Evolutionary conservation across 2,888 invertebrate genomes (phyloP).

Genomic region (Lottia scabra): DNA sequence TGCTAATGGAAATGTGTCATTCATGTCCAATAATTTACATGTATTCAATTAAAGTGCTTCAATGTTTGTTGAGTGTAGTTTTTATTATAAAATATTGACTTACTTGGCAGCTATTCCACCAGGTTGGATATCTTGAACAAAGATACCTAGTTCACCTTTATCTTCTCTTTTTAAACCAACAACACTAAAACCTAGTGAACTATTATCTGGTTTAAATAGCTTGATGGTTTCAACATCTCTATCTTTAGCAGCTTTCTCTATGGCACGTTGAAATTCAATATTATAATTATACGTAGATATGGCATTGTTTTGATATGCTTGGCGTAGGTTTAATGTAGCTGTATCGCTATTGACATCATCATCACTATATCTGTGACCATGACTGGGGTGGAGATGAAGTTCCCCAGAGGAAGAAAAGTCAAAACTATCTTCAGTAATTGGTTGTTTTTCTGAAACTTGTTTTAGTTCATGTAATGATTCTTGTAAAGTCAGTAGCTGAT

Average conservation of each 20-base stretch:
- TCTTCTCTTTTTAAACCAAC: constrained; percentile 75
- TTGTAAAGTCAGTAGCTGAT: constrained; percentile 90
- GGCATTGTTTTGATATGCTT: constrained; percentile 28
- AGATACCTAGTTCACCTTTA: constrained; percentile 77
- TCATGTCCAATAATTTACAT: too few relatives aligned
- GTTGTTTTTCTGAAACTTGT: constrained; percentile 72
- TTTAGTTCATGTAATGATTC: constrained; percentile 90
- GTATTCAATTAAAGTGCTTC: too few relatives aligned
- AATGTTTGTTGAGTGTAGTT: too few relatives aligned
- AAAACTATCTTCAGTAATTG: constrained; percentile 78
- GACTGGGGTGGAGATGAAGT: constrained; percentile 72
- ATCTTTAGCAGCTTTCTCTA: constrained; percentile 67
- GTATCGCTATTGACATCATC: constrained; percentile 31
- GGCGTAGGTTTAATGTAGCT: constrained; percentile 33
- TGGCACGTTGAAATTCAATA: constrained; percentile 43
- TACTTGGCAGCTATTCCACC: constrained; percentile 77
- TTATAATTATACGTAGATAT: constrained; percentile 52
- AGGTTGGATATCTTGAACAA: constrained; percentile 77
- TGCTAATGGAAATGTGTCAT: too few relatives aligned
- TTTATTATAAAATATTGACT: constrained; percentile 46
- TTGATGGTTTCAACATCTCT: constrained; percentile 75
- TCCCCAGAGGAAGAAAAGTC: constrained; percentile 80
- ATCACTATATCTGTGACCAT: constrained; percentile 27
- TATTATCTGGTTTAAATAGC: constrained; percentile 76
- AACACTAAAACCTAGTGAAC: constrained; percentile 80